Base-by-base conservation (phyloP, 1,140 invertebrate genomes). In the Lineus longissimus region DNA sequence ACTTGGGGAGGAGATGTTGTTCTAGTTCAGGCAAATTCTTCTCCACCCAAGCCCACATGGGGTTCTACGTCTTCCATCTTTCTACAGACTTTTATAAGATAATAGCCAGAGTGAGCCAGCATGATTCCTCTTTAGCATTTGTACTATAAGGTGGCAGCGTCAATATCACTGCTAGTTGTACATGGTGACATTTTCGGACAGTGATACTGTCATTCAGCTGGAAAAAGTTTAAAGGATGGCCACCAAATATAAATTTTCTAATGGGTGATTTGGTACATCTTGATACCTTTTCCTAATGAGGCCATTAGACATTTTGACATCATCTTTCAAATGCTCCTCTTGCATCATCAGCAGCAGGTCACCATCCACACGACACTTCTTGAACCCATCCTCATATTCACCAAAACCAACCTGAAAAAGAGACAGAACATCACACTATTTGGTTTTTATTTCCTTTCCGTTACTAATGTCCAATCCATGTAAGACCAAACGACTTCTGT, bases 311-410 rank as follows among this genome's bases (percentile, higher is more conserved):
- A 99, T 89, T 2, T 91, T 91, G 65, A 99, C 93, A 81, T 98
- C 96, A 67, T 94, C 89, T 64, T 86, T 86, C 22, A 99, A 85
- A 84, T 97, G 96, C 40, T 91, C 89, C 77, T 97, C 94, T 2
- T 89, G 94, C 47, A 99, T 80, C 77, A 96, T 93, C 13, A 99
- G 82, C 60, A 99, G 81, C 27, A 99, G 83, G 85, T 99, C 97
- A n/a, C 97, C 97, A 80, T 99, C 97, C 1, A 99, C 95, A 79
- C 92, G 87, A 74, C 94, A 95, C 41, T 93, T 89, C 11, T 89
- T 86, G 75, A 99, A 98, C 73, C 90, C 89, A 4, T 84, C 83
- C 0, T 89, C 88, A 73, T 89, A 94, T 68, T 91, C 89, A 7
- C 86, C 84, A 82, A 98, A 99, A 0, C 95, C 96, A 75, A 97